Conservation (phyloP, 2,113 vertebrate species). For the Clarias macrocephalus region DNA sequence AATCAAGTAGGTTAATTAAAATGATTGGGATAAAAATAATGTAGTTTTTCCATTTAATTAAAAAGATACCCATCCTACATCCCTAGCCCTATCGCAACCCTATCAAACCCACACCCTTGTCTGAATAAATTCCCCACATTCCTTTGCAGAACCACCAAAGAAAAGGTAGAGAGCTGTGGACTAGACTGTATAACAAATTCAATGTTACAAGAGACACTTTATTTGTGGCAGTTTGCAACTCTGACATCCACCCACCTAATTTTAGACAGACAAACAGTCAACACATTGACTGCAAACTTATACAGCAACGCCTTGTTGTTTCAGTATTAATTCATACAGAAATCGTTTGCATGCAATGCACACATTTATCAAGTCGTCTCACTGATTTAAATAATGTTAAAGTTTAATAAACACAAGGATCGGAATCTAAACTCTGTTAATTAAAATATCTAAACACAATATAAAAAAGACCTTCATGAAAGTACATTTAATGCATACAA, state of each 20-base stretch:
- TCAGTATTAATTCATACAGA: conserved; percentile 7
- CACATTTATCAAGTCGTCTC: background rate
- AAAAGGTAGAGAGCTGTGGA: conserved; percentile 8
- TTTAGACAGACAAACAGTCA: conserved; percentile 64
- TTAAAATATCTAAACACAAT: too few relatives aligned
- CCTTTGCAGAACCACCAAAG: conserved; percentile 55
- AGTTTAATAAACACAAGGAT: too few relatives aligned
- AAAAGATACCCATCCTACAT: background rate
- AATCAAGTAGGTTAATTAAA: background rate
- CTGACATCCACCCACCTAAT: conserved; percentile 46
- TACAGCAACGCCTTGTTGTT: conserved; percentile 20
- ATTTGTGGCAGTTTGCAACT: background rate
- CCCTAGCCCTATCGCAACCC: background rate
- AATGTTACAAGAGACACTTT: conserved; percentile 1
- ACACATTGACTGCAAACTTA: conserved; percentile 55
- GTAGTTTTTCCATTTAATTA: background rate
- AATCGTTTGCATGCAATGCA: background rate
- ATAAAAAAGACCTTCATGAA: too few relatives aligned
- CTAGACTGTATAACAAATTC: background rate
- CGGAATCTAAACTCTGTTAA: too few relatives aligned
- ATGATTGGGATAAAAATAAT: background rate
- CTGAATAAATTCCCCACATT: conserved; percentile 70
- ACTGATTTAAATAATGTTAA: background rate
- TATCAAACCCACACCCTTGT: conserved; percentile 38
- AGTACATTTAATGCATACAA: too few relatives aligned